phyloP scores from a whole-genome alignment of 2,888 invertebrate species.

The Trissolcus japonicus region DNA sequence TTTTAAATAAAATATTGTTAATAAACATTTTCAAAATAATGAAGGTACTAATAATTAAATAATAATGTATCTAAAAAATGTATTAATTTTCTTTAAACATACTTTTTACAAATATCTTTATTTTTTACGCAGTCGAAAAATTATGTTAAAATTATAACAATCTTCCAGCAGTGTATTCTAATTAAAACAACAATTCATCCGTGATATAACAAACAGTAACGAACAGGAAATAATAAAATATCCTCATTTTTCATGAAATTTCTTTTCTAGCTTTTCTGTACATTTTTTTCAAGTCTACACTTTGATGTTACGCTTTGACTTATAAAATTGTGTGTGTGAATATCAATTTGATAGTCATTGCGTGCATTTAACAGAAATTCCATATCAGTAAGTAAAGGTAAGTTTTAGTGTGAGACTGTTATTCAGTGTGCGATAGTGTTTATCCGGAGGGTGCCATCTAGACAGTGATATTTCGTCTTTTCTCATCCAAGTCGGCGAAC shows the following conservation, averaged over 20 bases:
- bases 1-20: no score
- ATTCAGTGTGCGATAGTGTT: conserved; percentile 33
- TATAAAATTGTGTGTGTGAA: conserved; percentile 13
- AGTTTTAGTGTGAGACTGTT: conserved; percentile 43
- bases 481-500: conserved; percentile 26
- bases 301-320: no score
- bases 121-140: conserved; percentile 40
- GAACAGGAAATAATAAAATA: neutral
- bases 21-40: no score
- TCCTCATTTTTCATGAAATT: neutral
- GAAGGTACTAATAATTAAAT: no score
- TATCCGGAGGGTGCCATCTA: conserved; percentile 33
- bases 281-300: no score
- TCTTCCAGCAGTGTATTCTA: conserved; percentile 17
- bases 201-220: conserved; percentile 1
- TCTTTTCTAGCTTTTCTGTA: no score
- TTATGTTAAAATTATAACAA: conserved; percentile 38
- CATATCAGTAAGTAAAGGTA: conserved; percentile 13
- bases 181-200: conserved; percentile 10
- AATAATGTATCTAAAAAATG: no score
- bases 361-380: conserved; percentile 18
- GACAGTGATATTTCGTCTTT: conserved; percentile 43
- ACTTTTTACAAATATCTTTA: no score
- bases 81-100: no score
- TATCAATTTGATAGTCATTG: conserved; percentile 25